These are phyloP conservation scores for Penaeus japonicus DNA, from an alignment of 1,140 invertebrate species.

Conservation along the genomic window DNA sequence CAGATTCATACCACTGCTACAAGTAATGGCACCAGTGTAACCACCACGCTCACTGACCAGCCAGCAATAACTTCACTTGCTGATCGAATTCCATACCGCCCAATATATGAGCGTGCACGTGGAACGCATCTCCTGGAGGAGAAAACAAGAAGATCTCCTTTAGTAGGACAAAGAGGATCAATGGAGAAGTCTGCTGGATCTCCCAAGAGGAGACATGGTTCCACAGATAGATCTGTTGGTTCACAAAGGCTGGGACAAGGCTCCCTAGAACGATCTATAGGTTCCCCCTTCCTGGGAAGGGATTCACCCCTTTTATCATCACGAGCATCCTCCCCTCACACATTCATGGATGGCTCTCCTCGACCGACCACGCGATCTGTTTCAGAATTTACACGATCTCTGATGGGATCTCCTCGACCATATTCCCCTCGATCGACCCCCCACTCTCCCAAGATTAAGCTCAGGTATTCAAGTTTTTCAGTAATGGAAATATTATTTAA, in stretches of 20 bases:
- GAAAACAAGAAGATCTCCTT: slow-evolving; percentile 10
- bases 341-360: slow-evolving; percentile 49
- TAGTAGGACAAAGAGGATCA: slow-evolving; percentile 36
- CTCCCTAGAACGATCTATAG: slow-evolving; percentile 39
- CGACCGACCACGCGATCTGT: slow-evolving; percentile 51
- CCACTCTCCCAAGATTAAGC: slow-evolving; percentile 59
- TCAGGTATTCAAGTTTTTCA: slow-evolving; percentile 35
- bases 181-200: slow-evolving; percentile 47
- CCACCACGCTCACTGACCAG: not conserved
- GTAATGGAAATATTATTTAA: not conserved
- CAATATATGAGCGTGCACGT: slow-evolving; percentile 38
- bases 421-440: slow-evolving; percentile 56
- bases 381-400: slow-evolving; percentile 57
- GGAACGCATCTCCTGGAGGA: slow-evolving; percentile 50
- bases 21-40: slow-evolving; percentile 17
- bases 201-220: slow-evolving; percentile 27
- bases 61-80: not conserved
- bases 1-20: slow-evolving; percentile 4
- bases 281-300: slow-evolving; percentile 46
- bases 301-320: slow-evolving; percentile 53
- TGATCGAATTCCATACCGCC: not conserved
- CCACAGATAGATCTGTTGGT: slow-evolving; percentile 46
- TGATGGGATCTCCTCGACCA: slow-evolving; percentile 49
- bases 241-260: slow-evolving; percentile 45
- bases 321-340: slow-evolving; percentile 54